A percentile compares a stretch with the other conserved stretches of the same genome.
Evolutionary conservation across 2,797 vertebrate genomes (phyloP).

Genomic region (Gadopsis marmoratus): DNA sequence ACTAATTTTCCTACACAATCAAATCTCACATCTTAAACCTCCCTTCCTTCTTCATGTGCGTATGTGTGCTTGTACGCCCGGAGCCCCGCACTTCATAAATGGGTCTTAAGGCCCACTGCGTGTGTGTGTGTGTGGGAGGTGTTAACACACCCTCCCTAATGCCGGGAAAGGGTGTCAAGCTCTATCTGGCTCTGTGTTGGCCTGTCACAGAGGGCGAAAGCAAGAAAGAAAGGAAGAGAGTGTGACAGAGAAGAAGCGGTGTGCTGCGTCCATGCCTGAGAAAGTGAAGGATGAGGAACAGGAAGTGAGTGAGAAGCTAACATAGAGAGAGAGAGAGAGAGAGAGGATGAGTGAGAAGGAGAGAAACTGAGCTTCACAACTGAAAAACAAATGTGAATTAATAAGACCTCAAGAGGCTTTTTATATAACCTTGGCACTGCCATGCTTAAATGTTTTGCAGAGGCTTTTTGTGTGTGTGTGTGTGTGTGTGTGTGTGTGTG

Average conservation of each 20-base stretch:
- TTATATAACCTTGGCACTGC: constrained; percentile 69
- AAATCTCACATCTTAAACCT: constrained; percentile 22
- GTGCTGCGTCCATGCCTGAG: not conserved
- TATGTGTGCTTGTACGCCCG: constrained; percentile 20
- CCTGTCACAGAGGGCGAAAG: constrained; percentile 23
- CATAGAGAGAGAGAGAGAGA: not conserved
- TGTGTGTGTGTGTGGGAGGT: constrained; percentile 59
- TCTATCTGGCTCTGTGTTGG: constrained; percentile 44
- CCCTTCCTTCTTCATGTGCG: constrained; percentile 14
- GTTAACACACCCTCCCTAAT: constrained; percentile 66
- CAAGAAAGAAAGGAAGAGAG: constrained; percentile 2
- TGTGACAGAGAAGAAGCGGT: not conserved
- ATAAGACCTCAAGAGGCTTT: constrained; percentile 78
- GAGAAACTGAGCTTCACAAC: constrained; percentile 67
- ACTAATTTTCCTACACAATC: constrained; percentile 25
- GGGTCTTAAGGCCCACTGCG: constrained; percentile 45
- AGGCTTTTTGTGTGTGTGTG: too few relatives aligned
- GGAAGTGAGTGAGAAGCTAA: constrained; percentile 37
- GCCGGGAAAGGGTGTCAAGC: constrained; percentile 51
- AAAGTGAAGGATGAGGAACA: constrained; percentile 35
- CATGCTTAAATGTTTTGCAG: constrained; percentile 61
- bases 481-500: too few relatives aligned
- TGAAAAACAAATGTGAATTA: constrained; percentile 79
- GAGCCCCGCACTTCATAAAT: constrained; percentile 61
- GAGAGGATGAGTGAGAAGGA: constrained; percentile 63